Evolutionary conservation across 2,797 vertebrate species (phyloP).

Genomic region (Peromyscus aztecus): DNA sequence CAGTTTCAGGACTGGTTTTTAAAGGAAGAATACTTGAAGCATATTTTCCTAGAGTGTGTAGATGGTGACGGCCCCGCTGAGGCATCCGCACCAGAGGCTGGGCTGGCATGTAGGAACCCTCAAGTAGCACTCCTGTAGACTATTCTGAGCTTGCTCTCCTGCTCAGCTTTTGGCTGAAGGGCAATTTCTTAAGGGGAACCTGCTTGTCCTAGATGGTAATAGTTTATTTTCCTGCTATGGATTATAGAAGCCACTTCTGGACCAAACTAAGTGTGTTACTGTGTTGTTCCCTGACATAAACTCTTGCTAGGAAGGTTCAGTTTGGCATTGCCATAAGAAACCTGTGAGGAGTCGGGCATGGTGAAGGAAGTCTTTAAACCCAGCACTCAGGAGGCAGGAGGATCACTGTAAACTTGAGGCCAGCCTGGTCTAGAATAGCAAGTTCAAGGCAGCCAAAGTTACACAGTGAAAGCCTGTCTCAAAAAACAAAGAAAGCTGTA

Average conservation of each 20-base stretch:
- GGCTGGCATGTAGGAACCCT: background rate
- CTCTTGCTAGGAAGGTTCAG: background rate
- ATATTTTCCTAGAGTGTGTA: background rate
- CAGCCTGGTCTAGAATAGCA: background rate
- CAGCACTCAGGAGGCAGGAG: background rate
- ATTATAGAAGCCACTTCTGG: background rate
- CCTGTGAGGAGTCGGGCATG: background rate
- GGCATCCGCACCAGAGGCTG: background rate
- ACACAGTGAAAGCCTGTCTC: background rate
- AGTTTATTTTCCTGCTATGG: background rate
- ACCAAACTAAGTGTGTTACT: background rate
- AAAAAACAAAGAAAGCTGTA: background rate
- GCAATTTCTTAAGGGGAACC: background rate
- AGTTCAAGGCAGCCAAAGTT: background rate
- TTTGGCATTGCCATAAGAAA: slow-evolving; percentile 10
- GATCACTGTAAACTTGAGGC: background rate
- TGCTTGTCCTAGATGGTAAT: background rate
- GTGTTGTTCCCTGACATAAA: background rate
- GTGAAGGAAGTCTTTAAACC: background rate
- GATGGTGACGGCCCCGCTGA: background rate
- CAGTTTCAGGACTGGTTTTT: background rate
- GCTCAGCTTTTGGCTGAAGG: background rate
- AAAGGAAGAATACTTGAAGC: background rate
- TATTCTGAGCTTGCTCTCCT: background rate
- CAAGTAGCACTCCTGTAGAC: background rate